phyloP scores from a whole-genome alignment of 2,888 invertebrate genomes.

The Cheilosia pagana region DNA sequence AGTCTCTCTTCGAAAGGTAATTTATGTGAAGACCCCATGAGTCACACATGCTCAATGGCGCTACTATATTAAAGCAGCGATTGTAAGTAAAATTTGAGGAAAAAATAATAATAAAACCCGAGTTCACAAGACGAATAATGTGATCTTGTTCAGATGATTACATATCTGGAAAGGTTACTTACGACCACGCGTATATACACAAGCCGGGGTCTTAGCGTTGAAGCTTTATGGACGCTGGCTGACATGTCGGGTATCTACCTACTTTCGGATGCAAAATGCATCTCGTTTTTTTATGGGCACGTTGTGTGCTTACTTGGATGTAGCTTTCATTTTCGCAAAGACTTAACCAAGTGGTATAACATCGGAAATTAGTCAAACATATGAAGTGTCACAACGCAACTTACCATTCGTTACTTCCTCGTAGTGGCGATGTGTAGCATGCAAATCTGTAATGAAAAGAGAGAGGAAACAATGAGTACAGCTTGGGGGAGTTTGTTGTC shows the following conservation, averaged over 20 bases:
- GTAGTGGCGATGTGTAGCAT: neutral
- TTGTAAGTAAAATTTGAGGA: conserved; percentile 41
- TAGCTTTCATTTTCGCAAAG: conserved; percentile 45
- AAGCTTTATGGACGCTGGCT: conserved; percentile 17
- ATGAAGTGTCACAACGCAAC: neutral
- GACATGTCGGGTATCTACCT: neutral
- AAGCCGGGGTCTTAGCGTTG: neutral
- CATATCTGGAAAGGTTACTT: conserved; percentile 56
- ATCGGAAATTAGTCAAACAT: neutral
- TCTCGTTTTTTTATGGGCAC: neutral
- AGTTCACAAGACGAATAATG: conserved; percentile 62
- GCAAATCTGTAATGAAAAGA: neutral
- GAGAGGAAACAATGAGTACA: no score
- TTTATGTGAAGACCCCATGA: conserved; percentile 53
- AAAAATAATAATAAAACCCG: conserved; percentile 23
- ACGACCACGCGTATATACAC: conserved; percentile 42
- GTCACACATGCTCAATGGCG: conserved; percentile 55
- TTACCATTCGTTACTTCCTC: neutral
- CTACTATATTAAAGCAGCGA: conserved; percentile 15
- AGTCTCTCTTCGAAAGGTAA: conserved; percentile 46
- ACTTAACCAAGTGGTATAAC: neutral
- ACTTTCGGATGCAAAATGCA: conserved; percentile 55
- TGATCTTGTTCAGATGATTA: conserved; percentile 56
- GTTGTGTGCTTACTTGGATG: neutral
- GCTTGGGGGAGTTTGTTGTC: neutral